phyloP scores from a whole-genome alignment of 1,140 invertebrate species.

The Pemphigus obesinymphae region DNA sequence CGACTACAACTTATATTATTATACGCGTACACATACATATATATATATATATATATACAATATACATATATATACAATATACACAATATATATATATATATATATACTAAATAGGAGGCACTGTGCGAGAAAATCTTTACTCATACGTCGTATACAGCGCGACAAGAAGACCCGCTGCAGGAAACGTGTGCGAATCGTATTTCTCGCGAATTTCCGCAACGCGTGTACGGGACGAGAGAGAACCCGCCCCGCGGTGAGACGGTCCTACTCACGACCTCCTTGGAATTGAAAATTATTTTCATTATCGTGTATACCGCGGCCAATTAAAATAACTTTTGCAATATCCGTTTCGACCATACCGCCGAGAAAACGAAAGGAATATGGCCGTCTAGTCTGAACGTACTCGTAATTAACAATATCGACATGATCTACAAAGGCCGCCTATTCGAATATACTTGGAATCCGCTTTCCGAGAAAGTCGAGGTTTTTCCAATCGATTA shows the following conservation, averaged over 20 bases:
- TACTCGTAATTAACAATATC: too few species aligned
- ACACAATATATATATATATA: too few species aligned
- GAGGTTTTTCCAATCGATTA: too few species aligned
- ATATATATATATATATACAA: background rate
- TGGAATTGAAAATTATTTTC: background rate
- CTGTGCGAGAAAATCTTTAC: too few species aligned
- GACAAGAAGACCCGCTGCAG: background rate
- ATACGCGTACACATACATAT: background rate
- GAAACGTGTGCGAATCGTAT: background rate
- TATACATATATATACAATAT: background rate
- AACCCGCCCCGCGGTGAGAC: too few species aligned
- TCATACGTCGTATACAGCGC: too few species aligned
- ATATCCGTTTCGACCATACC: background rate
- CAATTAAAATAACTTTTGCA: background rate
- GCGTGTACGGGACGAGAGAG: background rate
- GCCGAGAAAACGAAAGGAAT: background rate
- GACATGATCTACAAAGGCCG: too few species aligned
- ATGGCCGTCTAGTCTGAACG: background rate
- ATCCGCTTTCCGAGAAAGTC: too few species aligned
- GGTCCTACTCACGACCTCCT: background rate
- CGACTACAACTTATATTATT: background rate
- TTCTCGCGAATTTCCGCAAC: constrained; percentile 5
- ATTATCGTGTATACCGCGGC: background rate
- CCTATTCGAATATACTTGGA: too few species aligned
- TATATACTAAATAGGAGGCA: too few species aligned